phyloP scores from a whole-genome alignment of 2,888 invertebrate species.

The Achlya flavicornis region DNA sequence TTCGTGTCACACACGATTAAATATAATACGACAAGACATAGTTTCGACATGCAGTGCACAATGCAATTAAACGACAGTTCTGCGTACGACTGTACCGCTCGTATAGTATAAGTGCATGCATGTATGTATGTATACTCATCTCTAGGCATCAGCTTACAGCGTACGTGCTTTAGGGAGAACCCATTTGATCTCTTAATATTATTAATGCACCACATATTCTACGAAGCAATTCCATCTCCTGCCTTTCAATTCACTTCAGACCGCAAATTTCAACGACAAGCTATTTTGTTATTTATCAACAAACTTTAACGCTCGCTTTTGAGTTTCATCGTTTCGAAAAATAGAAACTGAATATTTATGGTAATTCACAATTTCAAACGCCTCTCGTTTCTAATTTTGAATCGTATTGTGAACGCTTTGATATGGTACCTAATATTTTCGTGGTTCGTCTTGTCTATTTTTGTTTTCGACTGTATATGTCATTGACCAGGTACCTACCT shows the following conservation, averaged over 20 bases:
- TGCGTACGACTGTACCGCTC: conserved; percentile 23
- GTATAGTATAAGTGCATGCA: conserved; percentile 8
- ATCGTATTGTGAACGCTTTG: conserved; percentile 4
- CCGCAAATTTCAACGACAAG: background rate
- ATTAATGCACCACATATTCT: conserved; percentile 24
- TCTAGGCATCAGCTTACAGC: conserved; percentile 16
- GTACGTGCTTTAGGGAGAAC: conserved; percentile 29
- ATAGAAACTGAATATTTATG: conserved; percentile 11
- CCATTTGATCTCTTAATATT: conserved; percentile 34
- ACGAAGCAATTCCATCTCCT: conserved; percentile 6
- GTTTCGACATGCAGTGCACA: background rate
- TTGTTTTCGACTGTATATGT: background rate
- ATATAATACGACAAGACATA: background rate
- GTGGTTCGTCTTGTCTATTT: conserved; percentile 11
- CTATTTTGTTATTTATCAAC: conserved; percentile 6
- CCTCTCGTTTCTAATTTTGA: conserved; percentile 9
- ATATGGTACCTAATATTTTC: conserved; percentile 4
- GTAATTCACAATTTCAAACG: conserved; percentile 5
- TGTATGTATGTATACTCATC: background rate
- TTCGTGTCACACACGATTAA: background rate
- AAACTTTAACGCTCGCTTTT: background rate
- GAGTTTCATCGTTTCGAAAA: conserved; percentile 2
- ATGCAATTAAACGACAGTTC: conserved; percentile 10
- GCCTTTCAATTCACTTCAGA: background rate
- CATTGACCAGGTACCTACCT: background rate